A percentile compares a stretch with the other conserved stretches of the same genome.
phyloP scores from a whole-genome alignment of 2,797 vertebrate genomes.

The Perdix hodgsoniae region DNA sequence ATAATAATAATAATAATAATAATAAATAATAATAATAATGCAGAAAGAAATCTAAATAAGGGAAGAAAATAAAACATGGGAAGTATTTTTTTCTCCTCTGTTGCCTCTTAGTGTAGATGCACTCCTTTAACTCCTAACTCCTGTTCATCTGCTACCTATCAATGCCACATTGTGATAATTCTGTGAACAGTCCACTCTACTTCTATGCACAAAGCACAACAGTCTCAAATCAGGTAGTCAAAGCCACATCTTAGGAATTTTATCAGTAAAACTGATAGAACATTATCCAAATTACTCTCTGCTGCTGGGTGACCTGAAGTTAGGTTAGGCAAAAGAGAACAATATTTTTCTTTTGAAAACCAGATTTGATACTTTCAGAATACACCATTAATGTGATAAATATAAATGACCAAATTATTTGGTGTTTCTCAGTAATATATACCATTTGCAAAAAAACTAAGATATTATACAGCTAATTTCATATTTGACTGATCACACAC shows the following conservation, averaged over 20 bases:
- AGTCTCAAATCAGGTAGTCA: not conserved
- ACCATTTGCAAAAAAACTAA: not conserved
- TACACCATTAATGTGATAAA: not conserved
- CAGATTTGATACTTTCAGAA: not conserved
- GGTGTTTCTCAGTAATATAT: not conserved
- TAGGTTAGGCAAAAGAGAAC: not conserved
- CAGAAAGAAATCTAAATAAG: not conserved
- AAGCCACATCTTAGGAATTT: not conserved
- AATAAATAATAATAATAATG: too few species aligned
- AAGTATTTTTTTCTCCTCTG: not conserved
- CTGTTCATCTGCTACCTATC: not conserved
- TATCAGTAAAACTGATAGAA: not conserved
- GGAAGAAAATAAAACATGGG: not conserved
- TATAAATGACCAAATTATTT: not conserved
- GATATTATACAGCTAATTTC: not conserved
- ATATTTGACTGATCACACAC: not conserved
- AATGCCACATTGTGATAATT: not conserved
- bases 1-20: too few species aligned
- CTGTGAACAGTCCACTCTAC: not conserved
- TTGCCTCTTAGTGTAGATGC: not conserved
- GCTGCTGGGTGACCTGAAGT: not conserved
- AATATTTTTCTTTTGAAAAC: not conserved
- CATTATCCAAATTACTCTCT: not conserved
- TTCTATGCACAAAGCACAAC: not conserved
- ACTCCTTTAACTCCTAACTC: not conserved